Evolutionary conservation across 2,797 vertebrate genomes (phyloP).

Genomic region (Phyllotis vaccarum): DNA sequence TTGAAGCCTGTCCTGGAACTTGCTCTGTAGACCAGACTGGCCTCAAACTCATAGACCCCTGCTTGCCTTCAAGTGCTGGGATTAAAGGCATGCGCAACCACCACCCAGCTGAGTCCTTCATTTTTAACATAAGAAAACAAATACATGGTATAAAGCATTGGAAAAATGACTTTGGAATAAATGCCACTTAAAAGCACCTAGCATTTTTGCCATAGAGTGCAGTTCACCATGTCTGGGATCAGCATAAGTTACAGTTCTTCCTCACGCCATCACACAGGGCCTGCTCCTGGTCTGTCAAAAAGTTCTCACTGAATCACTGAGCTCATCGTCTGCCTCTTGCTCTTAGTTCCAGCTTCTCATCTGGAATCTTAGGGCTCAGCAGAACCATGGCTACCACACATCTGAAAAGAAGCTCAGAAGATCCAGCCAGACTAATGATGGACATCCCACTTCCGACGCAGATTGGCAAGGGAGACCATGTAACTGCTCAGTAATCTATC

Average conservation of each 20-base stretch:
- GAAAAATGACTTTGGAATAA: slow-evolving; percentile 8
- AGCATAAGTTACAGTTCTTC: background rate
- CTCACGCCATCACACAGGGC: fast-evolving
- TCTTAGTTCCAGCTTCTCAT: background rate
- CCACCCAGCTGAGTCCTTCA: background rate
- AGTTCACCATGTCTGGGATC: background rate
- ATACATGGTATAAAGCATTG: background rate
- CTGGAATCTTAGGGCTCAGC: background rate
- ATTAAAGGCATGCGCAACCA: no score
- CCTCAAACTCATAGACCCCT: no score
- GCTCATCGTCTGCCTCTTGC: background rate
- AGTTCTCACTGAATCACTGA: background rate
- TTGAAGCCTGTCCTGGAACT: no score
- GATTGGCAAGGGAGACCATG: background rate
- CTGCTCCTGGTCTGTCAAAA: background rate
- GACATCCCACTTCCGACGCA: slow-evolving; percentile 54
- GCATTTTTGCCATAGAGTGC: fast-evolving
- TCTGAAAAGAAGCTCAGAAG: slow-evolving; percentile 21
- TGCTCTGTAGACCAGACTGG: no score
- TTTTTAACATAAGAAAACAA: slow-evolving; percentile 25
- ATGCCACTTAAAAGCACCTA: background rate
- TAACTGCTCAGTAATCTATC: background rate
- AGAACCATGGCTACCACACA: background rate
- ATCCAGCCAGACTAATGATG: slow-evolving; percentile 8
- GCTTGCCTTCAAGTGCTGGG: no score